phyloP scores from a whole-genome alignment of 2,888 invertebrate genomes.

The Pelosia muscerda region DNA sequence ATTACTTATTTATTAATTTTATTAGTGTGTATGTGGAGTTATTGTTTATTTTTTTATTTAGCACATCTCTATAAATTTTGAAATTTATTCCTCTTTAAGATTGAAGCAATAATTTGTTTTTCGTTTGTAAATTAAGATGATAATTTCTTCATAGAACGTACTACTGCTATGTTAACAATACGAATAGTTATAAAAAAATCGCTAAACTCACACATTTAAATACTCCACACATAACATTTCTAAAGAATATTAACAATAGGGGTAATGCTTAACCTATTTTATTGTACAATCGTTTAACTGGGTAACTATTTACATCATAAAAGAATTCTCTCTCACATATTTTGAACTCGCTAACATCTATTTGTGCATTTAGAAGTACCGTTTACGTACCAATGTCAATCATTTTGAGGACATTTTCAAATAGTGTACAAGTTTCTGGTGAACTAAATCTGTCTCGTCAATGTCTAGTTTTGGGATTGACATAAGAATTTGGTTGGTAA shows the following conservation, averaged over 20 bases:
- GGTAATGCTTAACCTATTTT: conserved; percentile 63
- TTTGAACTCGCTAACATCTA: conserved; percentile 20
- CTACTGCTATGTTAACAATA: neutral
- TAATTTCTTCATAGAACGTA: neutral
- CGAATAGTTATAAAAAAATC: conserved; percentile 11
- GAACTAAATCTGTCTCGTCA: conserved; percentile 22
- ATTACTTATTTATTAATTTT: no score
- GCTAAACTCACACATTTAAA: conserved; percentile 31
- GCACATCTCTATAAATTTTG: no score
- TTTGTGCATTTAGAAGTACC: conserved; percentile 22
- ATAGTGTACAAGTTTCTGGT: conserved; percentile 28
- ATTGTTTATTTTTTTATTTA: no score
- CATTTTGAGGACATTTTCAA: conserved; percentile 36
- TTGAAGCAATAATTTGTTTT: neutral
- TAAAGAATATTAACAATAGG: conserved; percentile 50
- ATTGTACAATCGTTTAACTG: conserved; percentile 58
- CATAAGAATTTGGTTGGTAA: conserved; percentile 15
- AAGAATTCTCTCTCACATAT: conserved; percentile 55
- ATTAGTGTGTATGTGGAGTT: no score
- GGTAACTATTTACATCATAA: conserved; percentile 66
- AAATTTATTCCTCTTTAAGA: neutral
- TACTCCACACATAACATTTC: conserved; percentile 40
- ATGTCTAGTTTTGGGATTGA: conserved; percentile 20
- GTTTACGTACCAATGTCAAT: conserved; percentile 37
- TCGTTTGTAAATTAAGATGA: neutral